These are phyloP conservation scores for Echeneis naucrates DNA, from an alignment of 2,797 vertebrate species.

Conservation along the genomic window DNA sequence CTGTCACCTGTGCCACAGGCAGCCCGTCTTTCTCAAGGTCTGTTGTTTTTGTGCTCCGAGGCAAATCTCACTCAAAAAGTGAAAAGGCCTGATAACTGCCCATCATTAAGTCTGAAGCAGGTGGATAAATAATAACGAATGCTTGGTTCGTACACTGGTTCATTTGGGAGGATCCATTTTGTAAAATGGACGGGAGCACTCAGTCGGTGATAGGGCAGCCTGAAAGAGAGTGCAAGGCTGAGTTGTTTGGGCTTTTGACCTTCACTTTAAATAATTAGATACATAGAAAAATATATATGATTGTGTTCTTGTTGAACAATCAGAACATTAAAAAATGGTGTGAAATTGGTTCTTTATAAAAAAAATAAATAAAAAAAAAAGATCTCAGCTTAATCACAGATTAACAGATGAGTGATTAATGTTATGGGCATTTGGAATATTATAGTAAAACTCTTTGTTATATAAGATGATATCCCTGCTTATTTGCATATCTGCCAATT, in stretches of 20 bases:
- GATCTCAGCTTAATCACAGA: not conserved
- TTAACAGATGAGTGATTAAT: not conserved
- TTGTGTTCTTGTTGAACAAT: too few relatives aligned
- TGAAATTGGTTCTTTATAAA: too few relatives aligned
- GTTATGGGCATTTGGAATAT: not conserved
- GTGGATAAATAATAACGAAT: constrained; percentile 8
- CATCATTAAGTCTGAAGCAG: constrained; percentile 63
- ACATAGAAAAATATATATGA: too few relatives aligned
- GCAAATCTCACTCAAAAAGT: constrained; percentile 61
- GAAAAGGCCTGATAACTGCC: constrained; percentile 42
- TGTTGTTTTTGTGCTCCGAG: constrained; percentile 67
- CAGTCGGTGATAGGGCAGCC: too few relatives aligned
- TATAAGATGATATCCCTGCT: not conserved
- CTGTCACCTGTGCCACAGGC: constrained; percentile 76
- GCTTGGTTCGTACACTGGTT: not conserved
- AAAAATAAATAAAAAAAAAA: too few relatives aligned
- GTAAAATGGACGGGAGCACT: not conserved
- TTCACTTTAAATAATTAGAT: too few relatives aligned
- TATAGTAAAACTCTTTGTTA: not conserved
- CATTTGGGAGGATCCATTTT: not conserved
- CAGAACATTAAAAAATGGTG: too few relatives aligned
- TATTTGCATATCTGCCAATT: not conserved
- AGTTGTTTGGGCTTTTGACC: too few relatives aligned
- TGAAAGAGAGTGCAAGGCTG: too few relatives aligned
- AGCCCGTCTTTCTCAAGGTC: constrained; percentile 73